A percentile compares a stretch with the other conserved stretches of the same genome.
Conservation (phyloP, 2,888 invertebrate species). For the Noctua comes region DNA sequence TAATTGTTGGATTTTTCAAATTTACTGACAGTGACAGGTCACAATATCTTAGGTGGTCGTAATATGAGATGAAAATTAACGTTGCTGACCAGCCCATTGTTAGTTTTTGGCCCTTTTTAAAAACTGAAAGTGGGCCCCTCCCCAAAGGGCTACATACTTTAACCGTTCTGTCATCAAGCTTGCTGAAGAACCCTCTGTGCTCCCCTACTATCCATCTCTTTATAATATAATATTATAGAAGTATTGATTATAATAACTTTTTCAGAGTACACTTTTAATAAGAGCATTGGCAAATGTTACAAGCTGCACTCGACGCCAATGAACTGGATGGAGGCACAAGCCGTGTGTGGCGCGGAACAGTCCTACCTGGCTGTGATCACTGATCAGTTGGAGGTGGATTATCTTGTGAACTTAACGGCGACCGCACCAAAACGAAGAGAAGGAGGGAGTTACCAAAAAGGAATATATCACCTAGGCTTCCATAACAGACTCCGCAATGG, state of each 20-base stretch:
- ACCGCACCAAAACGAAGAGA: neutral
- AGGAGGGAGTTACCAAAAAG: slow-evolving; percentile 27
- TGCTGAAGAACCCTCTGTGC: neutral
- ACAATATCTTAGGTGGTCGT: neutral
- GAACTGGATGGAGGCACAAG: slow-evolving; percentile 79
- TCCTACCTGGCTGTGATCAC: slow-evolving; percentile 78
- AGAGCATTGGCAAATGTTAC: slow-evolving; percentile 76
- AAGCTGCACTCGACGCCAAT: slow-evolving; percentile 78
- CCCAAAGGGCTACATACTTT: neutral
- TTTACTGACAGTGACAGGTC: neutral
- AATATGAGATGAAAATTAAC: neutral
- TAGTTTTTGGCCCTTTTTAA: neutral
- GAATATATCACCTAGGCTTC: slow-evolving; percentile 69
- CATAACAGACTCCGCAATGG: slow-evolving; percentile 61
- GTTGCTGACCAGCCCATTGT: neutral
- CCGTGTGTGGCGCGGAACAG: slow-evolving; percentile 75
- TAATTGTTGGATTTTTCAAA: neutral
- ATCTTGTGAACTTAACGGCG: slow-evolving; percentile 23
- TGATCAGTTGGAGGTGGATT: slow-evolving; percentile 51
- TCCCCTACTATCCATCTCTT: neutral
- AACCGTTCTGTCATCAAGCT: neutral
- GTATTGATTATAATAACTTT: neutral
- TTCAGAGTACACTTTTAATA: slow-evolving; percentile 76
- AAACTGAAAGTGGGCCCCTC: neutral
- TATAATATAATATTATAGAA: neutral